Evolutionary conservation across 2,888 invertebrate species (phyloP), one percentile per base, ranked within the genome.

Genomic region (Globia sparganii): DNA sequence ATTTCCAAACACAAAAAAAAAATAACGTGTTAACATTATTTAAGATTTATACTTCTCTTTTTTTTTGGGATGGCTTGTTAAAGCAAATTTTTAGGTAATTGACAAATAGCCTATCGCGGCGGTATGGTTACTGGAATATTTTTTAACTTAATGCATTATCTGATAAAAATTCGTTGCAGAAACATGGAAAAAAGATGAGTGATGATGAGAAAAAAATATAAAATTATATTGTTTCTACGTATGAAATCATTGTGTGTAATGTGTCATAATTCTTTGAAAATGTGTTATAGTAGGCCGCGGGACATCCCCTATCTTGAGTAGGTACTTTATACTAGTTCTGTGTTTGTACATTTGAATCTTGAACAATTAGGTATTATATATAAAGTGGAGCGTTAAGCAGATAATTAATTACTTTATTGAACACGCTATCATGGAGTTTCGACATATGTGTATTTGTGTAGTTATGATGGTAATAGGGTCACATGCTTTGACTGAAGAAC

Each of bases 281-380:
- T 25, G 65, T 49, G 9, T 77, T 49, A 64, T 31, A 31, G n/a
- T 37, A 56, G 18, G 37, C 46, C 18, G 28, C 40, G 70, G 80
- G 59, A 78, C 65, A 78, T 83, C 46, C 80, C 80, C 84, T 77
- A 66, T 80, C 84, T 64, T 15, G 15, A 79, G 46, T n/a, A n/a
- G n/a, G n/a, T 49, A n/a, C 31, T 61, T 79, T 61, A 53, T 40
- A 58, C 9, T 56, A n/a, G 25, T 28, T 46, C 28, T n/a, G 21
- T 66, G n/a, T 49, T 31, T 53, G 25, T 43, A n/a, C 25, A 34
- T 43, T n/a, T 58, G 5, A 34, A 58, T n/a, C 49, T 83, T 53
- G 43, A 0, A 9, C 40, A 77, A 59, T n/a, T 53, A 64, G 0
- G 18, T 43, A 13, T 40, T 56, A 11, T 66, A 83, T 84, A 71